Evolutionary conservation across 35 echinoderm and acorn worm genomes (phyloP), one percentile per base, ranked within the genome.

Genomic region (Ophiothrix spiculata): DNA sequence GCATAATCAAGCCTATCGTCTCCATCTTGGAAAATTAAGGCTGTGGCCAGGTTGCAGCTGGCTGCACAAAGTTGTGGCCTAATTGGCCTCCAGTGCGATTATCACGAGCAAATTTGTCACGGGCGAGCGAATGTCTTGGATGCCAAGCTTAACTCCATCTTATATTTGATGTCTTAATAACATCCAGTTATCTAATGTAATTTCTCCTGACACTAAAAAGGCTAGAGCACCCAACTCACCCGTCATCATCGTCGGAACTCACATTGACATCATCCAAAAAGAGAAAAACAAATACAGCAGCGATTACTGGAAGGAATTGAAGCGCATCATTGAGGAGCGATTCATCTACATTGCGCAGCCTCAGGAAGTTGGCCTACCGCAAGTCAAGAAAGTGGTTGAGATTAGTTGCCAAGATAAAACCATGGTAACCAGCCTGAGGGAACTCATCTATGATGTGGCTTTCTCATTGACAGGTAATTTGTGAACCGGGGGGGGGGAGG

Each of bases 181-280:
- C n/a, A n/a, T n/a, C n/a, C n/a, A n/a, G n/a, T n/a, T n/a, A n/a
- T n/a, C n/a, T n/a, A n/a, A n/a, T n/a, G n/a, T n/a, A n/a, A n/a
- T n/a, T n/a, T n/a, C n/a, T n/a, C n/a, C n/a, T n/a, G n/a, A n/a
- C n/a, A n/a, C n/a, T n/a, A n/a, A n/a, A n/a, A 89, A 99, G 96
- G 96, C 92, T 6, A 81, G 96, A 56, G 96, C 96, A 45, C 96
- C 96, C 23, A 93, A 99, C 56, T 99, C 96, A 0, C 96, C 96
- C 12, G 91, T 94, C 39, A 94, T 99, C 33, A 76, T 99, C 16
- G 92, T 99, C 0, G 96, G 96, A 40, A 99, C 96, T 4, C 96
- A 99, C 80, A 89, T 91, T 56, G 96, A 99, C 73, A 56, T 94
- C 33, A 46, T 99, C 75, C 23, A 36, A 0, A 64, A 77, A 36